These are phyloP conservation scores for Parasteatoda lunata DNA, from an alignment of 2,888 invertebrate genomes.

Conservation along the genomic window DNA sequence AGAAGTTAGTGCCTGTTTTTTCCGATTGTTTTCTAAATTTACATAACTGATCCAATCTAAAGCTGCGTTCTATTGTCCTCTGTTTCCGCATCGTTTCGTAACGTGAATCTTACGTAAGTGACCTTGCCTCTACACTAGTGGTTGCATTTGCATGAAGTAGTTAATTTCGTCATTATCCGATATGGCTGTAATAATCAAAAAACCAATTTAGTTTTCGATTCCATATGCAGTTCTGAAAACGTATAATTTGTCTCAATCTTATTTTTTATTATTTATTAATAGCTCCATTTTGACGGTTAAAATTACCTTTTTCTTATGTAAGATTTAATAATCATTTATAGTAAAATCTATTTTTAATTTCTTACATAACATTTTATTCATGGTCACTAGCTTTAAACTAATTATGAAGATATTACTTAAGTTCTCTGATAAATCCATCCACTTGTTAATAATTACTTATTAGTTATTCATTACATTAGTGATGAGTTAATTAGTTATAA, in stretches of 20 bases:
- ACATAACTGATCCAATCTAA: too few species aligned
- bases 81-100: not conserved
- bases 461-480: too few species aligned
- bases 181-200: not conserved
- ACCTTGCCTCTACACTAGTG: not conserved
- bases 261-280: not conserved
- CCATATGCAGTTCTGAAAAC: not conserved
- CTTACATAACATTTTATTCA: too few species aligned
- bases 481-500: too few species aligned
- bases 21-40: too few species aligned
- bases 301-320: not conserved
- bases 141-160: not conserved
- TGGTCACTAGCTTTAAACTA: too few species aligned
- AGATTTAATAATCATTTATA: not conserved
- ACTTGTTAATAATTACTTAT: too few species aligned
- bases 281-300: not conserved
- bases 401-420: too few species aligned
- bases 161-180: not conserved
- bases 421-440: too few species aligned
- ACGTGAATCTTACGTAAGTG: not conserved
- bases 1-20: too few species aligned
- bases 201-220: not conserved
- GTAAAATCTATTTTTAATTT: too few species aligned
- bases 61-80: not conserved
- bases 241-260: not conserved